Conservation (phyloP, 2,888 invertebrate genomes). For the Muschampia plurimacula region DNA sequence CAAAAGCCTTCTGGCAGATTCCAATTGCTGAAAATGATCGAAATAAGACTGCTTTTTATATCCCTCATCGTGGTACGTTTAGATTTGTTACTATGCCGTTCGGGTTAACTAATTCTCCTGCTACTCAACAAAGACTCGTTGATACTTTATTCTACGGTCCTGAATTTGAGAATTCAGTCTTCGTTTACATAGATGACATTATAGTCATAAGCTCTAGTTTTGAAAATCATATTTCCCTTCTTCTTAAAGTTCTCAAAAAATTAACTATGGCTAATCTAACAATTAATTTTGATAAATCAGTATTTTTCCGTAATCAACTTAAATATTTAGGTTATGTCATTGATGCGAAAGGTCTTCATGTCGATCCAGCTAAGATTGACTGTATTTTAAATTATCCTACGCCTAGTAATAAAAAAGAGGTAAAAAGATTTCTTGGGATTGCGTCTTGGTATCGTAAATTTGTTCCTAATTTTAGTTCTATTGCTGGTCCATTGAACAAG, state of each 20-base stretch:
- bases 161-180: constrained; percentile 1
- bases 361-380: constrained; percentile 49
- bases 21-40: not conserved
- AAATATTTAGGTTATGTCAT: constrained; percentile 49
- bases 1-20: constrained; percentile 9
- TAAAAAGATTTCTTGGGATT: constrained; percentile 45
- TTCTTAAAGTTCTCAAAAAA: constrained; percentile 41
- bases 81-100: constrained; percentile 18
- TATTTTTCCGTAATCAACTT: constrained; percentile 38
- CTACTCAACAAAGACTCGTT: constrained; percentile 5
- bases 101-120: constrained; percentile 12
- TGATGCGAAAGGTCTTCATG: constrained; percentile 45
- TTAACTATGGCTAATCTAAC: constrained; percentile 45
- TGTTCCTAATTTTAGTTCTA: constrained; percentile 46
- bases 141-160: not conserved
- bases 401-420: constrained; percentile 44
- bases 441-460: constrained; percentile 48
- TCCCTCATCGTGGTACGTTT: constrained; percentile 9
- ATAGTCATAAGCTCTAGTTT: not conserved
- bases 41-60: constrained; percentile 12
- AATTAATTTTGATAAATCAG: constrained; percentile 44
- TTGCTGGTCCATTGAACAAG: constrained; percentile 46
- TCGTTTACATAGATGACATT: constrained; percentile 4
- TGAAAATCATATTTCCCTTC: constrained; percentile 10
- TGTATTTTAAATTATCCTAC: constrained; percentile 46